A percentile compares a stretch with the other conserved stretches of the same genome.
These are phyloP conservation scores for Axinella damicornis DNA, from an alignment of 37 sponge, comb jelly and placozoan species.

Conservation along the genomic window DNA sequence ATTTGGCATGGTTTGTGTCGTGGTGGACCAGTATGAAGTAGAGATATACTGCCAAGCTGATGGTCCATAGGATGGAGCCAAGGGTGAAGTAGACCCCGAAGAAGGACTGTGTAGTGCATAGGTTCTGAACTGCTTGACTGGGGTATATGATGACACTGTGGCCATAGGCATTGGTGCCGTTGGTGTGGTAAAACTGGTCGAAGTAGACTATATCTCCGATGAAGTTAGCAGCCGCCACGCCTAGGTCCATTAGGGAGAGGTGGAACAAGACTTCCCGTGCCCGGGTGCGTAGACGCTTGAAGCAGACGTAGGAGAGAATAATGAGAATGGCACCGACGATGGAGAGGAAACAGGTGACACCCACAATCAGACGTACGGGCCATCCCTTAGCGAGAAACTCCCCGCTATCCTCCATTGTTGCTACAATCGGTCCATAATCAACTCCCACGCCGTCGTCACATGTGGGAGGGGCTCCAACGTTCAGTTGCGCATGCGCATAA, in stretches of 20 bases:
- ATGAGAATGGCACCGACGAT: slow-evolving; percentile 52
- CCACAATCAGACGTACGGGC: slow-evolving; percentile 12
- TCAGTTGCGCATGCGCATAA: too few species aligned
- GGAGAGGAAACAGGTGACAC: slow-evolving; percentile 35
- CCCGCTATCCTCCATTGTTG: too few species aligned
- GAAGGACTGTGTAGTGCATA: slow-evolving; percentile 61
- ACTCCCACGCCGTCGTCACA: too few species aligned
- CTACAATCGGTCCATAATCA: too few species aligned
- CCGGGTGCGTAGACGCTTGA: slow-evolving; percentile 28
- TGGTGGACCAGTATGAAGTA: slow-evolving; percentile 32
- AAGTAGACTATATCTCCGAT: slow-evolving; percentile 50
- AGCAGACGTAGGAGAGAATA: slow-evolving; percentile 57
- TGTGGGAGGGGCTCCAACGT: too few species aligned
- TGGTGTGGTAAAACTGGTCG: slow-evolving; percentile 1
- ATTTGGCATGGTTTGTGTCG: neutral
- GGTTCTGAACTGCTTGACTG: neutral
- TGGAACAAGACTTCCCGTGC: slow-evolving; percentile 58
- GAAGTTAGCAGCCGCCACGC: slow-evolving; percentile 38
- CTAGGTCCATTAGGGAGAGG: slow-evolving; percentile 61
- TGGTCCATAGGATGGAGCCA: slow-evolving; percentile 64
- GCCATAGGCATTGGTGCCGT: too few species aligned
- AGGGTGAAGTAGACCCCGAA: slow-evolving; percentile 48
- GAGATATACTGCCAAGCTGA: slow-evolving; percentile 46
- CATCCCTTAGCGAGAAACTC: neutral
- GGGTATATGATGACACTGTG: neutral